phyloP scores from a whole-genome alignment of 2,113 vertebrate genomes.

The Athene cunicularia region DNA sequence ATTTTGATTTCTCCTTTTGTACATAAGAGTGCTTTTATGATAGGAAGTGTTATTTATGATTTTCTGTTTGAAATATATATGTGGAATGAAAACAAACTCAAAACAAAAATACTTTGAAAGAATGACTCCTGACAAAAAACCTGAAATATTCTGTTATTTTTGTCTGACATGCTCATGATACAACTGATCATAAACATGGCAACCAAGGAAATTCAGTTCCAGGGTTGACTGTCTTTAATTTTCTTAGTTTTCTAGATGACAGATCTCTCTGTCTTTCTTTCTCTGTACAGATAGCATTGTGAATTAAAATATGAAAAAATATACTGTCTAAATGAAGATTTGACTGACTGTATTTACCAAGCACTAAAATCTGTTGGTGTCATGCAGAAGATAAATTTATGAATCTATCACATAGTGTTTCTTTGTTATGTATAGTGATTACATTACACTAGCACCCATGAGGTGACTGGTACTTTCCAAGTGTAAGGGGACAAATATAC shows the following conservation, averaged over 20 bases:
- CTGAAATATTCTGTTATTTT: conserved; percentile 10
- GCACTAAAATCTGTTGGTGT: neutral
- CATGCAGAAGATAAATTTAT: neutral
- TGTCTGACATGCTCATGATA: neutral
- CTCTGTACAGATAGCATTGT: neutral
- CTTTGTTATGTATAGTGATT: neutral
- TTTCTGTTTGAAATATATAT: neutral
- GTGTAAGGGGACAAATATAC: neutral
- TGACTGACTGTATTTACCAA: neutral
- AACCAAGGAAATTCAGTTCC: neutral
- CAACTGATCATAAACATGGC: neutral
- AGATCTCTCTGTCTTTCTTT: neutral
- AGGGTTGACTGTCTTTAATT: neutral
- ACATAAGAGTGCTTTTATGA: neutral
- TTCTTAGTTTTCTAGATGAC: neutral
- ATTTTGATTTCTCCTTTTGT: neutral
- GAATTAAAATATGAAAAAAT: neutral
- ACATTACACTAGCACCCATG: neutral
- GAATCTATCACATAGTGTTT: neutral
- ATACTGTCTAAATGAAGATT: neutral
- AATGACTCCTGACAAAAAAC: neutral
- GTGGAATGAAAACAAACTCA: neutral
- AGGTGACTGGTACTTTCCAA: neutral
- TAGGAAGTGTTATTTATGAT: neutral
- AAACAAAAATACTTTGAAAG: neutral